These are phyloP conservation scores for Saiga tatarica DNA, from an alignment of 2,113 vertebrate species.

Conservation along the genomic window DNA sequence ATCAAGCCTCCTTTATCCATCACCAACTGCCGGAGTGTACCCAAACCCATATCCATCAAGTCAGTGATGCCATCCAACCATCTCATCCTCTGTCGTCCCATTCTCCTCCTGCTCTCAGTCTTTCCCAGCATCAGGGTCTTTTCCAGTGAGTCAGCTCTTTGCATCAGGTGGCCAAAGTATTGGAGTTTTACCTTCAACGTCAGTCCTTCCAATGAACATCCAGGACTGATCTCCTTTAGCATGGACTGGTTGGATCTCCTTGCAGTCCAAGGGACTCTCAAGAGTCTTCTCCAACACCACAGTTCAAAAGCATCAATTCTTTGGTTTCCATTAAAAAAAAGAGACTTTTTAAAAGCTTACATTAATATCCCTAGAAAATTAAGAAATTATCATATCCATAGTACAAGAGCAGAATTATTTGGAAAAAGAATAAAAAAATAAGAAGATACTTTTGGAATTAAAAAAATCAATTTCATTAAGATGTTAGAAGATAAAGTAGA, in stretches of 20 bases:
- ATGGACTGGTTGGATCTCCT: background rate
- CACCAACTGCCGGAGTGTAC: background rate
- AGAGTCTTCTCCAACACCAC: background rate
- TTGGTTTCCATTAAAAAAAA: background rate
- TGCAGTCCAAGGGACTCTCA: background rate
- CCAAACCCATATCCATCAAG: background rate
- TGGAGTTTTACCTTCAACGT: background rate
- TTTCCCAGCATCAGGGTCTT: background rate
- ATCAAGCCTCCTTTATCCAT: background rate
- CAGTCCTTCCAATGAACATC: background rate
- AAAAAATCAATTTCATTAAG: background rate
- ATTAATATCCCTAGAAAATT: background rate
- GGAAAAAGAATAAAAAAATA: slow-evolving; percentile 1
- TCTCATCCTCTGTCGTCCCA: background rate
- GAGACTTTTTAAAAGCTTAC: background rate
- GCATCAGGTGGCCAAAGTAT: too few relatives aligned
- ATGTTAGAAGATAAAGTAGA: background rate
- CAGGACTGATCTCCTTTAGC: background rate
- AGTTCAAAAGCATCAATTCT: background rate
- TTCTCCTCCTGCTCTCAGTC: background rate
- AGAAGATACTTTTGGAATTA: background rate
- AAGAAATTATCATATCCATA: background rate
- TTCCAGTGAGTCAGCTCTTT: too few relatives aligned
- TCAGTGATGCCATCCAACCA: too few relatives aligned
- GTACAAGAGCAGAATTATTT: background rate